Percentiles rank a stretch among this genome's conserved stretches.
phyloP scores from a whole-genome alignment of 2,113 vertebrate species.

The Halcyon senegalensis region DNA sequence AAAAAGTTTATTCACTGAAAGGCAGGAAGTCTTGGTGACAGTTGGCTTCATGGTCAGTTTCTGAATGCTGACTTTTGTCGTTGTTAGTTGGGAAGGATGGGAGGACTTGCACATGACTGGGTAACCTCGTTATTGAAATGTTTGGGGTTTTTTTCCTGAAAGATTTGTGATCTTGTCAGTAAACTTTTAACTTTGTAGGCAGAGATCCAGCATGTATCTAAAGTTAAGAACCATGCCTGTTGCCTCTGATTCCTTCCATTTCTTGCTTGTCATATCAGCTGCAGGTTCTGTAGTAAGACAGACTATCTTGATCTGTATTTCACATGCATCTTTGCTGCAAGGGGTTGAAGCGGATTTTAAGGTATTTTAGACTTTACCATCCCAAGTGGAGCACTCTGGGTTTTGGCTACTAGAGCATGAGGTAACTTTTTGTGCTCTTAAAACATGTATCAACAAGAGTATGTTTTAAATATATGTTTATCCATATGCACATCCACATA shows the following conservation, averaged over 20 bases:
- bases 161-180: neutral
- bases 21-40: rapidly evolving
- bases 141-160: neutral
- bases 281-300: neutral
- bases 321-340: neutral
- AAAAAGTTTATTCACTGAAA: neutral
- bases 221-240: neutral
- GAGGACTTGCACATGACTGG: rapidly evolving
- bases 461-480: neutral
- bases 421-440: neutral
- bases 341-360: neutral
- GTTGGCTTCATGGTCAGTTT: neutral
- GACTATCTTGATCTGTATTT: neutral
- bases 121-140: neutral
- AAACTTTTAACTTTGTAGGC: neutral
- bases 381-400: neutral
- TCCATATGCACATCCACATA: neutral
- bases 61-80: neutral
- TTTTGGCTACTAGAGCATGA: neutral
- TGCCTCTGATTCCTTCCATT: neutral
- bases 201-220: neutral
- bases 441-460: neutral
- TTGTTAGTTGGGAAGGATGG: neutral
- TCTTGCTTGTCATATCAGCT: neutral
- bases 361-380: neutral